Conservation (phyloP, 1,140 invertebrate genomes). For the Drosophila mauritiana region DNA sequence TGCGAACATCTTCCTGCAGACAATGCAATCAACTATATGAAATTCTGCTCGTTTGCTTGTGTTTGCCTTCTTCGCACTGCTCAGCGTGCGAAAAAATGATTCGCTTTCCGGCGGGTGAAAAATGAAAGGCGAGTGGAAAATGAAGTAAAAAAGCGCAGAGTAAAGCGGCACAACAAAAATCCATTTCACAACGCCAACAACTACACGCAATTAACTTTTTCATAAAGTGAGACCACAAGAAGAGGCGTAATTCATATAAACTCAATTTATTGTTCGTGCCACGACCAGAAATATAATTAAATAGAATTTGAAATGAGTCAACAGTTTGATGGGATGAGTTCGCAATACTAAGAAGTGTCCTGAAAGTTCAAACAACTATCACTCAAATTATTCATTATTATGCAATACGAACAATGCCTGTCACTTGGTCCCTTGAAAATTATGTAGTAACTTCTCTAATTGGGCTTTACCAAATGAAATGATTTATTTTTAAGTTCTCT, state of each 20-base stretch:
- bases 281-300: constrained; percentile 42
- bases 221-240: constrained; percentile 24
- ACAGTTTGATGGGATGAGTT: constrained; percentile 7
- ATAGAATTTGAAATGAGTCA: constrained; percentile 23
- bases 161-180: constrained; percentile 9
- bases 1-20: constrained; percentile 46
- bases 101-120: constrained; percentile 51
- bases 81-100: constrained; percentile 44
- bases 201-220: constrained; percentile 56
- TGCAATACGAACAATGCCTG: not conserved
- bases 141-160: constrained; percentile 9
- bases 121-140: constrained; percentile 31
- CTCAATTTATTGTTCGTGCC: constrained; percentile 40
- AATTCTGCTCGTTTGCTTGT: constrained; percentile 53
- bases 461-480: too few species aligned
- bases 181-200: constrained; percentile 25
- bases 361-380: not conserved
- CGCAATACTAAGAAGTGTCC: not conserved
- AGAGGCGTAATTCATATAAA: constrained; percentile 25
- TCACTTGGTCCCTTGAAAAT: not conserved
- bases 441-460: not conserved
- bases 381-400: not conserved
- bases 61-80: constrained; percentile 12
- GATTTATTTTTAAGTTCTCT: not conserved
- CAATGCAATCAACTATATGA: constrained; percentile 65